These are phyloP conservation scores for Holacanthus passer DNA, from an alignment of 2,113 vertebrate species.

Conservation along the genomic window DNA sequence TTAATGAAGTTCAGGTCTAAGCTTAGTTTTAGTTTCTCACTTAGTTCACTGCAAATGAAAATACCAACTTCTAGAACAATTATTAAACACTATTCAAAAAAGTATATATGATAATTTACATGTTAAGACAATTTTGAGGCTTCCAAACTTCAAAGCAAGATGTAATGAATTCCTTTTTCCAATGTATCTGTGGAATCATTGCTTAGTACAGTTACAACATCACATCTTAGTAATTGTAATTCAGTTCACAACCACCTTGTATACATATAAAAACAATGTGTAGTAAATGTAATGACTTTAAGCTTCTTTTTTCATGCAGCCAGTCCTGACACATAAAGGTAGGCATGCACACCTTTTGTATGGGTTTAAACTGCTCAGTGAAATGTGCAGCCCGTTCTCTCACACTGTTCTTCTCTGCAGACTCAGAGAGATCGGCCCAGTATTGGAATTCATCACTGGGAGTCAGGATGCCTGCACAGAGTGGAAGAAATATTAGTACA, in stretches of 20 bases:
- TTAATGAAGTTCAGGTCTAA: not conserved
- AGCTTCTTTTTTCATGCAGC: not conserved
- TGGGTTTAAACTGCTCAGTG: constrained; percentile 88
- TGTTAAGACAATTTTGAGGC: not conserved
- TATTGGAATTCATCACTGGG: constrained; percentile 96
- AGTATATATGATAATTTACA: not conserved
- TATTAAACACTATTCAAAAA: not conserved
- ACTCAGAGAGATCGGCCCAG: constrained; percentile 89
- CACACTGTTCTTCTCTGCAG: constrained; percentile 85
- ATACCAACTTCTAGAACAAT: constrained; percentile 4
- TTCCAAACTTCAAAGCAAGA: constrained; percentile 13
- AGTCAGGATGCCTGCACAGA: constrained; percentile 88
- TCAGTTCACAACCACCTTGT: not conserved
- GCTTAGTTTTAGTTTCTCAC: not conserved
- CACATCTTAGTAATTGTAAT: not conserved
- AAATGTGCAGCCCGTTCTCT: constrained; percentile 91
- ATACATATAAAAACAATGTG: not conserved
- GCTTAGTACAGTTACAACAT: not conserved
- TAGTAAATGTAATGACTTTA: not conserved
- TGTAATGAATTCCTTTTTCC: not conserved
- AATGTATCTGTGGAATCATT: not conserved
- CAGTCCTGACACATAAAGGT: not conserved
- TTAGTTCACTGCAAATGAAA: not conserved
- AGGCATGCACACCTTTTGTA: constrained; percentile 87
- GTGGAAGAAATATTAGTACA: not conserved